Evolutionary conservation across 2,113 vertebrate species (phyloP).

Genomic region (Myanophis thanlyinensis): DNA sequence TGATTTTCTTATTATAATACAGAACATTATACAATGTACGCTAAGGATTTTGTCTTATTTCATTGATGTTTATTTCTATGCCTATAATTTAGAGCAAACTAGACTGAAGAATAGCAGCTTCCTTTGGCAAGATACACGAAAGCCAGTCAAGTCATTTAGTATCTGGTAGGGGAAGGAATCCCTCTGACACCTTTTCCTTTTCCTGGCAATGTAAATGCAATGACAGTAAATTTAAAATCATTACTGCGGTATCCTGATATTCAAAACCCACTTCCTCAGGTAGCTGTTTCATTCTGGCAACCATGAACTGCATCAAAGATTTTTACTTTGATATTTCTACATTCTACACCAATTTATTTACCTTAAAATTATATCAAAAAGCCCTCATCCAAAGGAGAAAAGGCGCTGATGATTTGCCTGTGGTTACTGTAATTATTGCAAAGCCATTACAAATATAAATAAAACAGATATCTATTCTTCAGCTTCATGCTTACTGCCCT

Average conservation of each 20-base stretch:
- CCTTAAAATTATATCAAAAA: not conserved
- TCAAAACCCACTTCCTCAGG: not conserved
- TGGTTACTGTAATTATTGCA: not conserved
- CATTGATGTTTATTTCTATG: not conserved
- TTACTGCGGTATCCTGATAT: not conserved
- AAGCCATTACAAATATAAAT: not conserved
- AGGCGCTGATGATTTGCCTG: not conserved
- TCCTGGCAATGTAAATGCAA: not conserved
- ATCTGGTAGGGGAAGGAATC: not conserved
- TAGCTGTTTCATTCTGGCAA: not conserved
- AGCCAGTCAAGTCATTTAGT: not conserved
- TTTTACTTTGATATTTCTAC: slow-evolving; percentile 8
- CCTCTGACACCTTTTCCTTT: not conserved
- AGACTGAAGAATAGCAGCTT: not conserved
- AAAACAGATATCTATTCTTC: slow-evolving; percentile 10
- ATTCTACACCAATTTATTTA: slow-evolving; percentile 20
- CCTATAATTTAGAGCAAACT: not conserved
- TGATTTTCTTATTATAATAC: not conserved
- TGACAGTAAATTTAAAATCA: not conserved
- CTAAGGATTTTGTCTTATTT: not conserved
- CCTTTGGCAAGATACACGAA: not conserved
- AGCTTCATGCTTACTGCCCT: not conserved
- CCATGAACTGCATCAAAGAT: slow-evolving; percentile 1
- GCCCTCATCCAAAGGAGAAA: rapidly evolving
- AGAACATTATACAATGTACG: not conserved